Evolutionary conservation across 2,888 invertebrate species (phyloP).

Genomic region (Luperina nickerlii): DNA sequence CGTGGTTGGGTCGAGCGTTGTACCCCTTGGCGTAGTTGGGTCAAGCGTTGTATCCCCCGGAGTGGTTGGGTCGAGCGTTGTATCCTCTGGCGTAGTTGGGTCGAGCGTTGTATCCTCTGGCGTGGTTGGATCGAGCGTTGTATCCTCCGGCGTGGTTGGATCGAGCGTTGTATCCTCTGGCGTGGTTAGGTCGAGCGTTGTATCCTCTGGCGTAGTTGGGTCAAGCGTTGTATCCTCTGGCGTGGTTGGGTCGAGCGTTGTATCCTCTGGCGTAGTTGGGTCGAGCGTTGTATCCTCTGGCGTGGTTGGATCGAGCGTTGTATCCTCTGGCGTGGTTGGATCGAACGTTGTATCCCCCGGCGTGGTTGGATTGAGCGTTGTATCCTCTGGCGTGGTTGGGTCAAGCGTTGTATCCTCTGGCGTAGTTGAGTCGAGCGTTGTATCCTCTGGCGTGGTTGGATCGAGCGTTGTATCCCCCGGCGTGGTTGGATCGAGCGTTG

Average conservation of each 20-base stretch:
- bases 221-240: neutral
- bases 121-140: neutral
- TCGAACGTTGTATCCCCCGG: neutral
- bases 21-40: neutral
- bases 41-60: neutral
- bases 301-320: rapidly evolving
- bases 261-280: rapidly evolving
- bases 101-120: neutral
- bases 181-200: neutral
- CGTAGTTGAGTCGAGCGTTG: neutral
- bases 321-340: neutral
- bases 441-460: neutral
- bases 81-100: no score
- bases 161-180: neutral
- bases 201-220: neutral
- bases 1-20: neutral
- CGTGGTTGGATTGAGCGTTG: neutral
- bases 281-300: neutral
- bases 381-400: neutral
- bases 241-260: neutral
- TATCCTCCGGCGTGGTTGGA: neutral
- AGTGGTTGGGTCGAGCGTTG: no score
- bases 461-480: neutral
- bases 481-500: no score
- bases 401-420: neutral